phyloP scores from a whole-genome alignment of 2,797 vertebrate species.

The Euthynnus affinis region DNA sequence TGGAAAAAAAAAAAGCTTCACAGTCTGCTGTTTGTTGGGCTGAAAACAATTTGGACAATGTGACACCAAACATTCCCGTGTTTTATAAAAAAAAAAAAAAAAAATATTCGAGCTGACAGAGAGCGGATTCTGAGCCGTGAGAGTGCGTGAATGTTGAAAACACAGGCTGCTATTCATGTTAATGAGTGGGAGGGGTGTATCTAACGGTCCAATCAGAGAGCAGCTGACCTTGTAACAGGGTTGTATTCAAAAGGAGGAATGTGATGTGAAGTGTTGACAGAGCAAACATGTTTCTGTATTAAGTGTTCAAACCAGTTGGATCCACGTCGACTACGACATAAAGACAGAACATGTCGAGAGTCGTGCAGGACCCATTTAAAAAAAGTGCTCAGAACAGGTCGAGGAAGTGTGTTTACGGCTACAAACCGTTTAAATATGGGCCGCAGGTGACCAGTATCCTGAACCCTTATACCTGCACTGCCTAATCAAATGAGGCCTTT shows the following conservation, averaged over 20 bases:
- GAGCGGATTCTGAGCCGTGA: constrained; percentile 15
- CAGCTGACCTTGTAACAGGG: constrained; percentile 27
- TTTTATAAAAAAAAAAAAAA: constrained; percentile 16
- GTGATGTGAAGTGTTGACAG: constrained; percentile 19
- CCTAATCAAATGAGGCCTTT: too few species aligned
- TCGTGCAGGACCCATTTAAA: background rate
- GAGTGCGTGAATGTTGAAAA: constrained; percentile 40
- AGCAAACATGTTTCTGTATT: constrained; percentile 2
- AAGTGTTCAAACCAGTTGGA: background rate
- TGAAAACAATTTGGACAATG: constrained; percentile 64
- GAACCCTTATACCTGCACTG: too few species aligned
- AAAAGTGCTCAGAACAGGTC: too few species aligned
- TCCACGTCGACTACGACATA: background rate
- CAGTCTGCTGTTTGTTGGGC: constrained; percentile 67
- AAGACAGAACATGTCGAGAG: background rate
- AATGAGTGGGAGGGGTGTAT: constrained; percentile 40
- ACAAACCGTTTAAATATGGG: background rate
- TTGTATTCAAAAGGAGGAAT: constrained; percentile 41
- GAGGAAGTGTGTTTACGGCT: background rate
- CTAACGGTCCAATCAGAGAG: constrained; percentile 45
- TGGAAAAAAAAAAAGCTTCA: constrained; percentile 49
- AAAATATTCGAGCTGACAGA: constrained; percentile 31
- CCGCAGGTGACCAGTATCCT: too few species aligned
- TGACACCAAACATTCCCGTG: constrained; percentile 61
- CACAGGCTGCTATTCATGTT: constrained; percentile 73